A percentile compares a stretch with the other conserved stretches of the same genome.
These are phyloP conservation scores for Pitangus sulphuratus DNA, from an alignment of 2,797 vertebrate species.

Conservation along the genomic window DNA sequence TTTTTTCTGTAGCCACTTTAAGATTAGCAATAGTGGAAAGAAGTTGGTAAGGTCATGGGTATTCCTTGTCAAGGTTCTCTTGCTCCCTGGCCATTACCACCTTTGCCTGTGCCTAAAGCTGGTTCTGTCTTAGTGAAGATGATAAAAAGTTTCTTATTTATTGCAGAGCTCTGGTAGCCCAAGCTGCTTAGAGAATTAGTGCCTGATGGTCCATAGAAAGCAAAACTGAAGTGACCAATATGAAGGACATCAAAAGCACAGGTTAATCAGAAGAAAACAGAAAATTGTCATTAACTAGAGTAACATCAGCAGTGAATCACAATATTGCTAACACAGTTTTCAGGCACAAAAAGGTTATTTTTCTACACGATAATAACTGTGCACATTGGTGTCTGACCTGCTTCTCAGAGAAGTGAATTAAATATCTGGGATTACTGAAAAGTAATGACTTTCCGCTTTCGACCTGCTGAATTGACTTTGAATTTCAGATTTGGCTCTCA, in stretches of 20 bases:
- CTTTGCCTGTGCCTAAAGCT: neutral
- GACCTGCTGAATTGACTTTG: neutral
- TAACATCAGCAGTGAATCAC: neutral
- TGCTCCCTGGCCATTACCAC: neutral
- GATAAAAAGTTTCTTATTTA: neutral
- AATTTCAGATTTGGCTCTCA: neutral
- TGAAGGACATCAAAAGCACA: neutral
- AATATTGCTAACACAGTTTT: neutral
- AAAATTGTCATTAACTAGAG: neutral
- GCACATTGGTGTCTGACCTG: neutral
- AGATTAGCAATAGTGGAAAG: neutral
- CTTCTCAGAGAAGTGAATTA: conserved; percentile 10
- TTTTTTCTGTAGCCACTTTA: neutral
- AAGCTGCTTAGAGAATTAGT: neutral
- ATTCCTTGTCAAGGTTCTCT: neutral
- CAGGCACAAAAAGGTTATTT: neutral
- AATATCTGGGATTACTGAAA: neutral
- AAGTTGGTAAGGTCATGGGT: neutral
- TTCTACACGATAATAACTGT: neutral
- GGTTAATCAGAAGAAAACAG: neutral
- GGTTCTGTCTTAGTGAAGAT: neutral
- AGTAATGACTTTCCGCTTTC: neutral
- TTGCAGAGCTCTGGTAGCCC: neutral
- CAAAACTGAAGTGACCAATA: neutral
- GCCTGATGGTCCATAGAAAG: neutral